These are phyloP conservation scores for Perognathus longimembris DNA, from an alignment of 2,113 vertebrate species.

Conservation along the genomic window DNA sequence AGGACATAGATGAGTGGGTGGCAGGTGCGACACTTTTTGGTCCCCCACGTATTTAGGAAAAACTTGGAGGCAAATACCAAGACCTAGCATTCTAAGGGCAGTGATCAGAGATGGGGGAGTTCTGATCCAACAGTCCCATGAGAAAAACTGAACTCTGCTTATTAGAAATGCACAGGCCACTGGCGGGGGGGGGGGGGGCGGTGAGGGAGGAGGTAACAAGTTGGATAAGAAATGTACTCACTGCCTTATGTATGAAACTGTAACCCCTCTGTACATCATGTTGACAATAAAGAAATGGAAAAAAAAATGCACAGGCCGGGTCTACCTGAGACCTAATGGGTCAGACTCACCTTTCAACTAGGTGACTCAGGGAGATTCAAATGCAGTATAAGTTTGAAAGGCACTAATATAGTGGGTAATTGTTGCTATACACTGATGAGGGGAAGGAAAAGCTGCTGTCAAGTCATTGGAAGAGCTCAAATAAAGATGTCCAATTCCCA, in stretches of 20 bases:
- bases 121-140: not conserved
- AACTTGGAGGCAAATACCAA: conserved; percentile 10
- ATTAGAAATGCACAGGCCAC: not conserved
- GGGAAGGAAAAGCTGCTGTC: not conserved
- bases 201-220: too few species aligned
- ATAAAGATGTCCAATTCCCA: not conserved
- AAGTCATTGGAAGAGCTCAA: not conserved
- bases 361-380: not conserved
- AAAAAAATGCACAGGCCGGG: too few species aligned
- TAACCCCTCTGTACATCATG: too few species aligned
- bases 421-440: not conserved
- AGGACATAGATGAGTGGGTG: not conserved
- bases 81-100: not conserved
- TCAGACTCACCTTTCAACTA: conserved; percentile 20
- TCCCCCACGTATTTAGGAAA: not conserved
- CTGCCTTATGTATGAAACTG: too few species aligned
- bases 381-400: not conserved
- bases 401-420: not conserved
- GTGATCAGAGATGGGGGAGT: not conserved
- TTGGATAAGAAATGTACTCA: too few species aligned
- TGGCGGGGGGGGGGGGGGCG: too few species aligned
- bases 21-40: not conserved
- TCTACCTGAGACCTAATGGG: not conserved
- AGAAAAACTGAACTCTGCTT: not conserved
- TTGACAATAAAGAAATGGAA: too few species aligned